Evolutionary conservation across 1,140 invertebrate genomes (phyloP).

Genomic region (Drosophila subpulchrella): DNA sequence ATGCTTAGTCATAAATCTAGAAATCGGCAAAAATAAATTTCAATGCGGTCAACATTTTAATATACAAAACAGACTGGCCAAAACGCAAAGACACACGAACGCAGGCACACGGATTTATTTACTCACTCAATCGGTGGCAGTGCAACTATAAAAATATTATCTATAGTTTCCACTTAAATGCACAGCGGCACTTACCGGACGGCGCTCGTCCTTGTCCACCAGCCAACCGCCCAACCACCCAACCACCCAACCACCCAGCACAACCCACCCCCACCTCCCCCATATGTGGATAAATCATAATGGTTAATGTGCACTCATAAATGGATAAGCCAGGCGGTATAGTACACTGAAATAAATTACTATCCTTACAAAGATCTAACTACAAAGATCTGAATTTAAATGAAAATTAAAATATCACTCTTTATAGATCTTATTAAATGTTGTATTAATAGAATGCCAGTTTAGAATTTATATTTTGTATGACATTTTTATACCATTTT

Average conservation of each 20-base stretch:
- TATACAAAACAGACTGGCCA: constrained; percentile 64
- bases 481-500: too few species aligned
- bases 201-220: constrained; percentile 43
- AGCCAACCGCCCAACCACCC: constrained; percentile 6
- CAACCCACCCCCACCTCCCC: neutral
- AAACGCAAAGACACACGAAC: constrained; percentile 3
- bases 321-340: constrained; percentile 63
- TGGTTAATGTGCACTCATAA: constrained; percentile 79
- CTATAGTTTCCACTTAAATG: constrained; percentile 83
- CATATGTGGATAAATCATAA: constrained; percentile 71
- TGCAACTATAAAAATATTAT: constrained; percentile 81
- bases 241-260: neutral
- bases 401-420: too few species aligned
- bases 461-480: too few species aligned
- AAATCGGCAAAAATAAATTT: constrained; percentile 74
- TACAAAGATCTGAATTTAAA: too few species aligned
- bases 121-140: constrained; percentile 45
- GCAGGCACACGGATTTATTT: constrained; percentile 17
- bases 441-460: neutral
- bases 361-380: neutral
- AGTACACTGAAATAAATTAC: constrained; percentile 9
- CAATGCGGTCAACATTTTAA: constrained; percentile 71
- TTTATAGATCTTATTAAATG: too few species aligned
- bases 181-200: constrained; percentile 79
- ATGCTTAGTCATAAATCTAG: constrained; percentile 74